A percentile compares a stretch with the other conserved stretches of the same genome.
These are phyloP conservation scores for Poeciliopsis turneri DNA, from an alignment of 2,797 vertebrate genomes.

Conservation along the genomic window DNA sequence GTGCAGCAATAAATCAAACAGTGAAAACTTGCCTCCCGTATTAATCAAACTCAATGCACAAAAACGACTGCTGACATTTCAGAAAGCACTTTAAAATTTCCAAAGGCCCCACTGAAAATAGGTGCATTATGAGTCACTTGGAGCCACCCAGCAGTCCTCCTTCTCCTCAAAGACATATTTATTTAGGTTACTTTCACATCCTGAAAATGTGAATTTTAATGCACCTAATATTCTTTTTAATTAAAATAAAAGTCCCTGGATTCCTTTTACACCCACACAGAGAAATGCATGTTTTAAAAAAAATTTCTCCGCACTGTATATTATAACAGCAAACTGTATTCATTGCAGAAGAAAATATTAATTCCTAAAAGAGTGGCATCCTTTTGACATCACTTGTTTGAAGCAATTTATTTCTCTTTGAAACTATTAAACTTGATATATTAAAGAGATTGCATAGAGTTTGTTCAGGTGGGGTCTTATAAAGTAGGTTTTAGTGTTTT, in stretches of 20 bases:
- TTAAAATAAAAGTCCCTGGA: not conserved
- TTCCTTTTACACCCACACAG: not conserved
- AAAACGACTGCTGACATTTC: not conserved
- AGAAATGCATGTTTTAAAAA: constrained; percentile 1
- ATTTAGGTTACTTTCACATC: not conserved
- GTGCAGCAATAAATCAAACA: constrained; percentile 2
- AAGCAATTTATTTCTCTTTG: not conserved
- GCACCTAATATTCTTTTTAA: not conserved
- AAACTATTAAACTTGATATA: not conserved
- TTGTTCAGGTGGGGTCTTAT: not conserved
- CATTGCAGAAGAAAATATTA: not conserved
- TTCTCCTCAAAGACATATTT: not conserved
- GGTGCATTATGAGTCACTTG: not conserved
- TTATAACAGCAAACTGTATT: not conserved
- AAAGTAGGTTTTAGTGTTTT: too few relatives aligned
- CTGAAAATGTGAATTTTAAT: not conserved
- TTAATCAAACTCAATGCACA: not conserved
- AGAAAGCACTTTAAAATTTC: not conserved
- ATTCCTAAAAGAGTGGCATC: not conserved
- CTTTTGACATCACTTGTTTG: not conserved
- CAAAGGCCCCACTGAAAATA: not conserved
- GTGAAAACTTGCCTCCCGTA: not conserved
- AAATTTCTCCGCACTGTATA: not conserved
- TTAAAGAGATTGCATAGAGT: not conserved
- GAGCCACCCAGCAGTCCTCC: not conserved